These are phyloP conservation scores for Yasuhikotakia modesta DNA, from an alignment of 2,797 vertebrate genomes.

Conservation along the genomic window DNA sequence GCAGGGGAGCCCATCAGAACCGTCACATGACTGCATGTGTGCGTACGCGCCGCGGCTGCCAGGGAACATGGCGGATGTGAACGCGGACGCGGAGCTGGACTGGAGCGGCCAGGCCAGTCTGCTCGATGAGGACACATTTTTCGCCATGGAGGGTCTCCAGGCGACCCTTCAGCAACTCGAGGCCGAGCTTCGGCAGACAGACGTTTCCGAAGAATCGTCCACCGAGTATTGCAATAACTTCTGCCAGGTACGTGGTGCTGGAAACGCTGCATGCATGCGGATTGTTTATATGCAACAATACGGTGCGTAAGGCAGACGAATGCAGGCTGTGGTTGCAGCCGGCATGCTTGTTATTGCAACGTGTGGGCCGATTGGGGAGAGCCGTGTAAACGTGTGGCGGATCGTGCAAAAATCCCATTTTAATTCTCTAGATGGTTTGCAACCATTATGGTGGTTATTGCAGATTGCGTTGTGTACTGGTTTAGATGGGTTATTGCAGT, in stretches of 20 bases:
- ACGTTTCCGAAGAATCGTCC: slow-evolving; percentile 83
- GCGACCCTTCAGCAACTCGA: slow-evolving; percentile 86
- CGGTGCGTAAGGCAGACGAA: slow-evolving; percentile 10
- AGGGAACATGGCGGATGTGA: slow-evolving; percentile 97
- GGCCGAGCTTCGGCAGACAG: slow-evolving; percentile 84
- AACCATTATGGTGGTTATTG: not conserved
- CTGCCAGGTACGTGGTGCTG: slow-evolving; percentile 83
- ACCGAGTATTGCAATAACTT: slow-evolving; percentile 92
- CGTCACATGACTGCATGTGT: slow-evolving; percentile 81
- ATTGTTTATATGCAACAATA: slow-evolving; percentile 37
- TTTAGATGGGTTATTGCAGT: not conserved
- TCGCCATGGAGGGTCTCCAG: slow-evolving; percentile 81
- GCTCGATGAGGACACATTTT: slow-evolving; percentile 74
- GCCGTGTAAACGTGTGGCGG: not conserved
- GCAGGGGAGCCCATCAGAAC: not conserved
- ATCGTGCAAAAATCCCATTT: slow-evolving; percentile 10
- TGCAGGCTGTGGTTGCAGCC: slow-evolving; percentile 21
- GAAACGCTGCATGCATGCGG: slow-evolving; percentile 44
- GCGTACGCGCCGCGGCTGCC: slow-evolving; percentile 96
- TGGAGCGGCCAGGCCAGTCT: slow-evolving; percentile 73
- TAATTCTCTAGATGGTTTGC: no score
- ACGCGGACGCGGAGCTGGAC: slow-evolving; percentile 80
- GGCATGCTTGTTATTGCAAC: not conserved
- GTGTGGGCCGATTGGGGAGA: slow-evolving; percentile 6
- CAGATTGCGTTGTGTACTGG: not conserved